Evolutionary conservation across 1,140 invertebrate genomes (phyloP).

Genomic region (Achatina immaculata): DNA sequence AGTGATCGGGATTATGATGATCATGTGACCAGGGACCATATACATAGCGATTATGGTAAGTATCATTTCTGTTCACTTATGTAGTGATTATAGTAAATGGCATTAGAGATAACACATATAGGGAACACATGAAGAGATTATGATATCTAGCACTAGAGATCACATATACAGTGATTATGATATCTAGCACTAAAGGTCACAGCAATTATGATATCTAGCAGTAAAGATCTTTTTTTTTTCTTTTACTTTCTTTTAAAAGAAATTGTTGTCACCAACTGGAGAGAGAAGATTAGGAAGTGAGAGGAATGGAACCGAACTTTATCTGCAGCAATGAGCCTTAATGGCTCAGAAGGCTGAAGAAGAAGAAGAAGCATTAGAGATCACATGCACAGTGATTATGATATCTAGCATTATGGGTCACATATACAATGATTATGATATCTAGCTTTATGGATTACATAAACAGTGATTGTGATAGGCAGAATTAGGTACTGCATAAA

Average conservation of each 20-base stretch:
- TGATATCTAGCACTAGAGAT: neutral
- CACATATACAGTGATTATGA: neutral
- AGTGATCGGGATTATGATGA: constrained; percentile 89
- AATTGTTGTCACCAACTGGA: no score
- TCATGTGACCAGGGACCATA: constrained; percentile 86
- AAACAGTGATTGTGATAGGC: no score
- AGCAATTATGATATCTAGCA: no score
- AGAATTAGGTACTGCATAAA: no score
- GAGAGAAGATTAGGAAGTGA: no score
- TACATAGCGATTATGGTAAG: constrained; percentile 63
- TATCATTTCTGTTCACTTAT: neutral
- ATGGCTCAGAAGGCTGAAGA: no score
- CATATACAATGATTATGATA: neutral
- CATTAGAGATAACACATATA: neutral
- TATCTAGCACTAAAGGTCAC: neutral
- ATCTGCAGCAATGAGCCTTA: no score
- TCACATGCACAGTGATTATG: constrained; percentile 74
- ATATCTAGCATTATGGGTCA: neutral
- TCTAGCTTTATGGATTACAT: neutral
- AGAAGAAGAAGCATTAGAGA: no score
- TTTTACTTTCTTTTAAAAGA: no score
- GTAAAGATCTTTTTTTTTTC: no score
- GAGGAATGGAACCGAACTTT: no score
- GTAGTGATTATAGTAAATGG: no score
- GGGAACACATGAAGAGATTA: neutral